Evolutionary conservation across 2,888 invertebrate genomes (phyloP), one percentile per base, ranked within the genome.

Genomic region (Rhyacophila evoluta): DNA sequence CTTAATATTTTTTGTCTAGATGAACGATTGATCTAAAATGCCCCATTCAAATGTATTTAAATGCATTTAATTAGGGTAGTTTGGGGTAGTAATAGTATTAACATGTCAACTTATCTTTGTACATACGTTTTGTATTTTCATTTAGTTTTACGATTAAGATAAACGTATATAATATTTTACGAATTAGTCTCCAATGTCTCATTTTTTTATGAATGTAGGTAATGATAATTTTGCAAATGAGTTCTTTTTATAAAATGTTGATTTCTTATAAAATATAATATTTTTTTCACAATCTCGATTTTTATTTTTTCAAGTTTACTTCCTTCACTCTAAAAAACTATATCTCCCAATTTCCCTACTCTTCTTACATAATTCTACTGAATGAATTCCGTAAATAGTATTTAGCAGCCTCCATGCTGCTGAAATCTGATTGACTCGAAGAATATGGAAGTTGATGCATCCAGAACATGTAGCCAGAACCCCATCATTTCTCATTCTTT

Each of bases 241-340:
- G 38, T 72, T 76, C 71, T 76, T 76, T 72, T 76, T 55, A 72
- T 72, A 72, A 74, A 76, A 77, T 79, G 79, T 79, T 79, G 79
- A 77, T 79, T 79, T 79, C 72, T 79, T 37, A 70, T 70, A 75
- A 71, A 79, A 73, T 78, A 75, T 70, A 78, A 79, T 75, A 74
- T 79, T 75, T 79, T 79, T 75, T 73, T 72, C 36, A 69, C 36
- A 69, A 41, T 1, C 10, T 55, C 6, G 19, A 8, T 25, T 12
- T 1, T 55, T 55, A 33, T 33, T 33, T 33, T n/a, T n/a, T n/a
- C n/a, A n/a, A n/a, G n/a, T n/a, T n/a, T n/a, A n/a, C n/a, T n/a
- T n/a, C n/a, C n/a, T n/a, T n/a, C n/a, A n/a, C n/a, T n/a, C n/a
- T n/a, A n/a, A n/a, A n/a, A n/a, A n/a, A n/a, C n/a, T n/a, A n/a